phyloP scores from a whole-genome alignment of 2,113 vertebrate genomes.

The Hippocampus comes region DNA sequence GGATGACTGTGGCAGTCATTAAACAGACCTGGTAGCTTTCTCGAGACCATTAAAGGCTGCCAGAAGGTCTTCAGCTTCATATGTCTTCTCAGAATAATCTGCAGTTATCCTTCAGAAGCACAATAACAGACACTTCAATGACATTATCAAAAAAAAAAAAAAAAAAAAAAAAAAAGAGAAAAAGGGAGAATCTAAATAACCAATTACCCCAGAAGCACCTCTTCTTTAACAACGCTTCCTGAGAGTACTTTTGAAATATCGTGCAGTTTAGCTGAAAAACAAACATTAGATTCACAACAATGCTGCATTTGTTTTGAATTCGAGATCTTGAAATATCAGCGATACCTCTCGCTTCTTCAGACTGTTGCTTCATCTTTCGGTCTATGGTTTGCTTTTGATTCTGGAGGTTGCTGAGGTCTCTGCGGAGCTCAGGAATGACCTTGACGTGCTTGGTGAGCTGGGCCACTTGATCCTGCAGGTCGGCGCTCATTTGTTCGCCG shows the following conservation, averaged over 20 bases:
- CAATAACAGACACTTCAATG: background rate
- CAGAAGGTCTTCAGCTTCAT: constrained; percentile 84
- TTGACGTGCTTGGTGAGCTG: constrained; percentile 82
- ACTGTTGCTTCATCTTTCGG: constrained; percentile 80
- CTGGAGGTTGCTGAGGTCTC: constrained; percentile 84
- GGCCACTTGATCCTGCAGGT: constrained; percentile 79
- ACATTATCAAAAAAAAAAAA: background rate
- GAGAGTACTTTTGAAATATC: constrained; percentile 83
- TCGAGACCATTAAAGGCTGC: constrained; percentile 84
- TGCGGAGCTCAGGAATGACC: constrained; percentile 84
- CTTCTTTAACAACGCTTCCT: constrained; percentile 80
- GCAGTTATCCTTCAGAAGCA: constrained; percentile 72
- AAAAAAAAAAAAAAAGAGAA: background rate
- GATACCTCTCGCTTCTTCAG: constrained; percentile 83
- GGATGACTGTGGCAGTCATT: background rate
- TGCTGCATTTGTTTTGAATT: background rate
- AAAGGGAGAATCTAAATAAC: background rate
- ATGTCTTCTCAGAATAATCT: constrained; percentile 78
- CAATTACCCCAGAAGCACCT: constrained; percentile 76
- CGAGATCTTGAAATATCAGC: background rate
- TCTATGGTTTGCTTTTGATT: constrained; percentile 79
- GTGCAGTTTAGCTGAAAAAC: constrained; percentile 81
- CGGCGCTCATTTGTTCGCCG: constrained; percentile 56
- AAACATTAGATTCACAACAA: constrained; percentile 9
- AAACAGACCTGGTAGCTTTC: constrained; percentile 83